These are phyloP conservation scores for Erpetoichthys calabaricus DNA, from an alignment of 2,797 vertebrate genomes.

Conservation along the genomic window DNA sequence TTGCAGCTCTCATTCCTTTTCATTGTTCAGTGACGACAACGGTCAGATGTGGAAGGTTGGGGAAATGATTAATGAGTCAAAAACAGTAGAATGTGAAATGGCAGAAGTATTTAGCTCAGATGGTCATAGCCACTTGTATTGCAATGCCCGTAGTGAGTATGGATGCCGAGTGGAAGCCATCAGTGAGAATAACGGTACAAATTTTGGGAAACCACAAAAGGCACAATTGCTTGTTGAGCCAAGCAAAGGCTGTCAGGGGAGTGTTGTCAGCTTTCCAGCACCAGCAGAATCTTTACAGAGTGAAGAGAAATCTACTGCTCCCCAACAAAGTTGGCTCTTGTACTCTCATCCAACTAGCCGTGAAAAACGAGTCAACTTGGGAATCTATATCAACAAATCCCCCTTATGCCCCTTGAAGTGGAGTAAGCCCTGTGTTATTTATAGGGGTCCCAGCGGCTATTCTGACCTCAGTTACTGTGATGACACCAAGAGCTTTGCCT, in stretches of 20 bases:
- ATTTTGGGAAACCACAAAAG: slow-evolving; percentile 40
- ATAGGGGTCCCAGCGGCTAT: slow-evolving; percentile 69
- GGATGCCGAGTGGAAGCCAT: slow-evolving; percentile 58
- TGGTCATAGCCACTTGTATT: slow-evolving; percentile 53
- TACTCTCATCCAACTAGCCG: slow-evolving; percentile 69
- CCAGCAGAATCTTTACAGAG: slow-evolving; percentile 26
- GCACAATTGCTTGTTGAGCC: slow-evolving; percentile 52
- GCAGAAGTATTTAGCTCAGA: slow-evolving; percentile 52
- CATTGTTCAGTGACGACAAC: slow-evolving; percentile 70
- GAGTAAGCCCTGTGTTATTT: slow-evolving; percentile 60
- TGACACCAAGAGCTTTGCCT: slow-evolving; percentile 52
- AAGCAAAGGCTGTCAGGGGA: slow-evolving; percentile 67
- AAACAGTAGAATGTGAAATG: slow-evolving; percentile 67
- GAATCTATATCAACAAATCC: slow-evolving; percentile 65
- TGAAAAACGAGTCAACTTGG: slow-evolving; percentile 51
- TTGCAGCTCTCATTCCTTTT: slow-evolving; percentile 50
- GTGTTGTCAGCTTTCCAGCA: slow-evolving; percentile 64
- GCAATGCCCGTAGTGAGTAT: slow-evolving; percentile 55
- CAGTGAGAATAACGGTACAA: slow-evolving; percentile 45
- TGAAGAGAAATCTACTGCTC: slow-evolving; percentile 28
- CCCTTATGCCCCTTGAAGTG: slow-evolving; percentile 49
- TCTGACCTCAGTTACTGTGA: slow-evolving; percentile 68
- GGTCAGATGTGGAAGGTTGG: slow-evolving; percentile 63
- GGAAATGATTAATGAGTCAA: slow-evolving; percentile 3
- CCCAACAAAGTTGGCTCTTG: slow-evolving; percentile 55